Conservation (phyloP, 2,113 vertebrate species). For the Coturnix japonica region DNA sequence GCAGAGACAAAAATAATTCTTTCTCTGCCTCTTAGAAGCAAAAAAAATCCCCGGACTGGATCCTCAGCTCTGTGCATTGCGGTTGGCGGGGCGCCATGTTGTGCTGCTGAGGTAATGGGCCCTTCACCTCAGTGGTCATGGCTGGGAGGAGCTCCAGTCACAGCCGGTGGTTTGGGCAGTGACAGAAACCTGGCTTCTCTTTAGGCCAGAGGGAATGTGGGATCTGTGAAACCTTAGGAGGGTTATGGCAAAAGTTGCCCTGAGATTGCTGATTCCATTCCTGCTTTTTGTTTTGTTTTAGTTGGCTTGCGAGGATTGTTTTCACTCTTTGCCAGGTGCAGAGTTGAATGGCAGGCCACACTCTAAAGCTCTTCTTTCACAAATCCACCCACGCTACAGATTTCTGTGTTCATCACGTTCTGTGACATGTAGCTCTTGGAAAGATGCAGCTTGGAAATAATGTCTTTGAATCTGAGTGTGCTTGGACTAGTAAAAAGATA, state of each 20-base stretch:
- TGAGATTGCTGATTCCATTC: slow-evolving; percentile 68
- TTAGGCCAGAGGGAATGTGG: slow-evolving; percentile 28
- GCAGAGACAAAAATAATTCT: slow-evolving; percentile 29
- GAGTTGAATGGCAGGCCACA: slow-evolving; percentile 75
- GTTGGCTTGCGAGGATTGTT: slow-evolving; percentile 66
- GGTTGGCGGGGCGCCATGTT: background rate
- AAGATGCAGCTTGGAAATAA: slow-evolving; percentile 56
- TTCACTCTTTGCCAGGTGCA: slow-evolving; percentile 73
- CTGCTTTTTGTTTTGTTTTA: slow-evolving; percentile 70
- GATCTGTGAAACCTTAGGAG: slow-evolving; percentile 56
- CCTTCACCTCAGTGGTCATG: background rate
- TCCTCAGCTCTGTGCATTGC: background rate
- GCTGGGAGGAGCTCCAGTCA: background rate
- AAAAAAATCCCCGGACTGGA: background rate
- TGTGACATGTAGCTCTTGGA: slow-evolving; percentile 68
- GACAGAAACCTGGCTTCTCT: slow-evolving; percentile 68
- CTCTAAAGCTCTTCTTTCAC: slow-evolving; percentile 73
- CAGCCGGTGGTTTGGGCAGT: slow-evolving; percentile 32
- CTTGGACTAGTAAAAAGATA: slow-evolving; percentile 33
- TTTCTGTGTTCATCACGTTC: slow-evolving; percentile 70
- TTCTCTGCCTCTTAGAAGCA: background rate
- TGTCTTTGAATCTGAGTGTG: slow-evolving; percentile 50
- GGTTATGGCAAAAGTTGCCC: slow-evolving; percentile 64
- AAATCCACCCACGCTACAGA: slow-evolving; percentile 72
- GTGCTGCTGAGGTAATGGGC: background rate